Conservation (phyloP, 2,888 invertebrate species). For the Stenoptilia bipunctidactyla region DNA sequence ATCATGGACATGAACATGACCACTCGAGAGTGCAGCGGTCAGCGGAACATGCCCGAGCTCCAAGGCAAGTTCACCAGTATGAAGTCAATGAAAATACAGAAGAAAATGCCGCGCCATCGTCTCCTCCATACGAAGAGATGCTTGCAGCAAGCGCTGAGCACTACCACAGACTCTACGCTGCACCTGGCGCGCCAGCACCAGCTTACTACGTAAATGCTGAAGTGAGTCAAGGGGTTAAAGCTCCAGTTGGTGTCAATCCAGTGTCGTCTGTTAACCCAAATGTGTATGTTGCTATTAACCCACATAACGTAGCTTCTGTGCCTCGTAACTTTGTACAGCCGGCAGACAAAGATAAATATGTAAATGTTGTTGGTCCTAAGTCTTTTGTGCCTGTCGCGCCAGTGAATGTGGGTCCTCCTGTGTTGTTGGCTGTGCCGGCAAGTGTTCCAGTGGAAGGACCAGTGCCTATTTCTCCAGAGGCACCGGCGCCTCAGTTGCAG, state of each 20-base stretch:
- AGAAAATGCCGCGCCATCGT: slow-evolving; percentile 27
- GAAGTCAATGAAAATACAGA: slow-evolving; percentile 52
- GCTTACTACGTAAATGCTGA: slow-evolving; percentile 29
- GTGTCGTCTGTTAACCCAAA: slow-evolving; percentile 13
- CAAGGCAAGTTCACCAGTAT: slow-evolving; percentile 50
- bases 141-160: slow-evolving; percentile 57
- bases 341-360: slow-evolving; percentile 2
- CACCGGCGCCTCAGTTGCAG: slow-evolving; percentile 22
- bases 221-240: slow-evolving; percentile 27
- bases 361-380: background rate
- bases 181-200: slow-evolving; percentile 23
- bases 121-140: slow-evolving; percentile 55
- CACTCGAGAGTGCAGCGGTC: slow-evolving; percentile 22
- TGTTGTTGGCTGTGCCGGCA: slow-evolving; percentile 6
- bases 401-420: background rate
- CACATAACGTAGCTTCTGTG: slow-evolving; percentile 3
- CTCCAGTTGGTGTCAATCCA: slow-evolving; percentile 8
- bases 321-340: slow-evolving; percentile 2
- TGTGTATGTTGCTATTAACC: background rate
- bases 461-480: slow-evolving; percentile 21
- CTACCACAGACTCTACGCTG: slow-evolving; percentile 43
- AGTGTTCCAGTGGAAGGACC: slow-evolving; percentile 19
- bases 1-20: slow-evolving; percentile 5
- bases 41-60: slow-evolving; percentile 27
- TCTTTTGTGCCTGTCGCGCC: background rate